Conservation (phyloP, 2,888 invertebrate species). For the Lithophane semibrunnea region DNA sequence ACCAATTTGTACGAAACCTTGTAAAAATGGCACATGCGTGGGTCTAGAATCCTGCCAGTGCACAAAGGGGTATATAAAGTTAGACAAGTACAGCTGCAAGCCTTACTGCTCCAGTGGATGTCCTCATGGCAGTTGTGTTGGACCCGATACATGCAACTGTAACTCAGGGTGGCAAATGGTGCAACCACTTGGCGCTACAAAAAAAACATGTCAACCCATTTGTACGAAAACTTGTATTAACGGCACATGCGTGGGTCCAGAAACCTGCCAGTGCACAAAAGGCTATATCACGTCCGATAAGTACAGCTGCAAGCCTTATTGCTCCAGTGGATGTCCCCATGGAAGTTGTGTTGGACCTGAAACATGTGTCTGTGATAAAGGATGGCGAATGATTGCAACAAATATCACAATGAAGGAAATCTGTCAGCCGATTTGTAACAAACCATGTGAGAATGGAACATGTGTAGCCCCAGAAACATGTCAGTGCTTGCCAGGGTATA, state of each 20-base stretch:
- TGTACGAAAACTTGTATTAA: constrained; percentile 8
- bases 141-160: constrained; percentile 41
- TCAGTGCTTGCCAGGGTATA: constrained; percentile 22
- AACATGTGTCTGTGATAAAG: constrained; percentile 24
- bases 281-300: constrained; percentile 9
- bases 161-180: background rate
- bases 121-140: constrained; percentile 39
- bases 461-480: constrained; percentile 41
- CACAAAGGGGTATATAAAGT: constrained; percentile 14
- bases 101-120: constrained; percentile 41
- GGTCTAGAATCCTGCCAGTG: constrained; percentile 52
- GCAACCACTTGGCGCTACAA: no score
- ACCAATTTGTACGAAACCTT: constrained; percentile 41
- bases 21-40: constrained; percentile 35
- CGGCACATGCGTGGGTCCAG: constrained; percentile 29
- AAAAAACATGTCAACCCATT: no score
- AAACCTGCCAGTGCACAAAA: constrained; percentile 24
- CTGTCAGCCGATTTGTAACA: constrained; percentile 43
- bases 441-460: constrained; percentile 28
- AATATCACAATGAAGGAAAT: background rate
- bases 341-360: constrained; percentile 30
- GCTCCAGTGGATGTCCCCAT: constrained; percentile 27
- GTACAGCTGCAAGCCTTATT: constrained; percentile 31
- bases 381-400: constrained; percentile 14
- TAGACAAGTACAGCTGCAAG: constrained; percentile 18